Conservation (phyloP, 64 coral and sea anemone genomes). For the Actinia tenebrosa region DNA sequence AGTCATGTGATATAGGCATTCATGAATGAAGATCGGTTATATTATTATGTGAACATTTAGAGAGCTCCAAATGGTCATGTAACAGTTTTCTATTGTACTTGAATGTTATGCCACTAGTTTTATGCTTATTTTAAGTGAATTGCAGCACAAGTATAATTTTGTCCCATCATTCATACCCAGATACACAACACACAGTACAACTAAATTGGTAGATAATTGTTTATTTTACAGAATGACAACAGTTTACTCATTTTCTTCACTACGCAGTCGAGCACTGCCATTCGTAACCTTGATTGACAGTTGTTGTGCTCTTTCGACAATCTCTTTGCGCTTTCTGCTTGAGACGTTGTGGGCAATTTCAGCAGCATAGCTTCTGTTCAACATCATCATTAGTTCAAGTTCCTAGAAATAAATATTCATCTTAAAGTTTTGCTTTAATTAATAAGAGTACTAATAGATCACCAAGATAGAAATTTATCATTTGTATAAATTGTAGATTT, state of each 20-base stretch:
- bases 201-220: slow-evolving; percentile 3
- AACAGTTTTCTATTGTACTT: too few relatives aligned
- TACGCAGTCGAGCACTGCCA: slow-evolving; percentile 86
- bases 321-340: slow-evolving; percentile 86
- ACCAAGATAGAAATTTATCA: too few relatives aligned
- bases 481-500: too few relatives aligned
- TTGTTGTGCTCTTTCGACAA: slow-evolving; percentile 94
- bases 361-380: slow-evolving; percentile 90
- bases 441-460: not conserved
- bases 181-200: not conserved
- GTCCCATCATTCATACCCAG: too few relatives aligned
- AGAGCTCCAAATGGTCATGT: too few relatives aligned
- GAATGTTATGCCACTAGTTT: too few relatives aligned
- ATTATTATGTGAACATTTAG: too few relatives aligned
- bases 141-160: too few relatives aligned
- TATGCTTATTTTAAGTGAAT: too few relatives aligned
- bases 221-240: slow-evolving; percentile 35
- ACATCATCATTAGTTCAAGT: slow-evolving; percentile 95
- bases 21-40: too few relatives aligned
- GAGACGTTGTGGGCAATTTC: slow-evolving; percentile 98
- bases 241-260: slow-evolving; percentile 97
- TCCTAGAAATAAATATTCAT: slow-evolving; percentile 46
- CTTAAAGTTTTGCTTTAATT: too few relatives aligned
- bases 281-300: slow-evolving; percentile 94
- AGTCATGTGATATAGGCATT: too few relatives aligned